Base-by-base conservation (phyloP, 2,797 vertebrate species). In the Podargus strigoides region DNA sequence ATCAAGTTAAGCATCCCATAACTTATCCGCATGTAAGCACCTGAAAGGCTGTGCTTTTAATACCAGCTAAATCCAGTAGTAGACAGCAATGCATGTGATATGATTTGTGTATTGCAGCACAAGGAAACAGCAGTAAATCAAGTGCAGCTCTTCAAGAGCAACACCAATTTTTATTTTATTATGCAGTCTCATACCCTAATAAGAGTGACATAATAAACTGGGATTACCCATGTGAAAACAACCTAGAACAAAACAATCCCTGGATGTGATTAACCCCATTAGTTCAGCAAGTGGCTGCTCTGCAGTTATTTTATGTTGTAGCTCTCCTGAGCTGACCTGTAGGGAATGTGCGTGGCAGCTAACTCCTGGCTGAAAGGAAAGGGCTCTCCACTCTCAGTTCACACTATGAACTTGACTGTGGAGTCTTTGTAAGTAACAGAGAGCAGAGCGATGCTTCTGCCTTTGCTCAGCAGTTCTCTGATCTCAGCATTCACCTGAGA, bases 1-100 rank as follows among this genome's bases (percentile, higher is more conserved):
- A 37, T 50, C 26, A n/a, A 41, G 14, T 27, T 55, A 26, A 47
- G 49, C 9, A 0, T 23, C 34, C 67, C 49, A n/a, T 32, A 55
- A n/a, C n/a, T n/a, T 10, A 55, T 2, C 42, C 37, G 27, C 0
- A 0, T 10, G 39, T 36, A 27, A 80, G 27, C 4, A 30, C 37
- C 28, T 55, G 21, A 13, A n/a, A 53, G 22, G 47, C 50, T 76
- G 50, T 47, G 27, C 36, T 90, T 78, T n/a, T n/a, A 52, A 19
- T 34, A 59, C 37, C 74, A n/a, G 4, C 55, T 67, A 7, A n/a
- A 59, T 23, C 49, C 82, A 72, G 68, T 1, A 79, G 76, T 17
- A 66, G 42, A 60, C 67, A 86, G 58, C 85, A 78, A 7, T 10
- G 30, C 49, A 6, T 60, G 24, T 47, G 27, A 8, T 36, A 16